Evolutionary conservation across 2,113 vertebrate species (phyloP).

Genomic region (Tenrec ecaudatus): DNA sequence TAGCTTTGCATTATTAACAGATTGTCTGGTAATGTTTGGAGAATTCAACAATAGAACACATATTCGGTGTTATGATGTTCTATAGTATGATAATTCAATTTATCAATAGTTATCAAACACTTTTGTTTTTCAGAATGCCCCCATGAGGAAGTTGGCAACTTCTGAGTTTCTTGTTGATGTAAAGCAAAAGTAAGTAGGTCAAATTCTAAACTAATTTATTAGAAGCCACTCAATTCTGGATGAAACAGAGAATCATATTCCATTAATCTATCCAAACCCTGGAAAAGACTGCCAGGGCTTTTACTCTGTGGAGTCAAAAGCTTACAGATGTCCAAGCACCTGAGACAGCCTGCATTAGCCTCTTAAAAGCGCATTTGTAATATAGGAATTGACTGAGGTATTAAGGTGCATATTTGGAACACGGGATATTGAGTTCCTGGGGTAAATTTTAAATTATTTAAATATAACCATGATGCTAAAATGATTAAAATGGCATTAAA

Average conservation of each 20-base stretch:
- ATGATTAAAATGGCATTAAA: conserved; percentile 37
- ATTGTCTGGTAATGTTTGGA: background rate
- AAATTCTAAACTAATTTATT: background rate
- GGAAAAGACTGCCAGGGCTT: conserved; percentile 8
- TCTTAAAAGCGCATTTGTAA: conserved; percentile 8
- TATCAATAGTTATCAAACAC: conserved; percentile 13
- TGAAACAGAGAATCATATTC: background rate
- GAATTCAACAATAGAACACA: background rate
- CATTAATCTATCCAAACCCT: background rate
- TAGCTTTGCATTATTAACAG: background rate
- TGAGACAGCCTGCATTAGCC: background rate
- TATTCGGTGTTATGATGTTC: background rate
- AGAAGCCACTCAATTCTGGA: background rate
- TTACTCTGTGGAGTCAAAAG: background rate
- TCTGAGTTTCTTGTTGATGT: background rate
- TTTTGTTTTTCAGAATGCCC: background rate
- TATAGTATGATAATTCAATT: background rate
- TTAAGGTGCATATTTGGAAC: conserved; percentile 44
- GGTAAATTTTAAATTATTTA: conserved; percentile 54
- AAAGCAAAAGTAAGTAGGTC: background rate
- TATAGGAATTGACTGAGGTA: conserved; percentile 6
- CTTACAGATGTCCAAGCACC: conserved; percentile 4
- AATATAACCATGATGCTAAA: conserved; percentile 23
- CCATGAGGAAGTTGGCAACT: background rate
- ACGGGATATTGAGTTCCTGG: conserved; percentile 28